Conservation (phyloP, 2,113 vertebrate genomes). For the Rhegmatorhina hoffmannsi region DNA sequence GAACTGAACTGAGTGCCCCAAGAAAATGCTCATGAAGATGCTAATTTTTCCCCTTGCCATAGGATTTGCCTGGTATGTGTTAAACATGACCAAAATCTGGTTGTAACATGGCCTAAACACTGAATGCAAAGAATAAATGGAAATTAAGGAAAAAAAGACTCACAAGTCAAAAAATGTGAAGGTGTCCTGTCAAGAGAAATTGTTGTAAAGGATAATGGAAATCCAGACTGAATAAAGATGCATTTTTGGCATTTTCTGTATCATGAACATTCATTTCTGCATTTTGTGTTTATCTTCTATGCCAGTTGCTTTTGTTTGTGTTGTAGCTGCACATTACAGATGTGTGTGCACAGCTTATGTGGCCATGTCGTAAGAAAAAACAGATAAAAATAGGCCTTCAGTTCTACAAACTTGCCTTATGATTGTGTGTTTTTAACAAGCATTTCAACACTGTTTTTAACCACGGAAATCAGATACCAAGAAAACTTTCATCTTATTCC, state of each 20-base stretch:
- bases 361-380: not conserved
- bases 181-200: not conserved
- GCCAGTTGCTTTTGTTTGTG: rapidly evolving
- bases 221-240: not conserved
- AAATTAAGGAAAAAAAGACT: not conserved
- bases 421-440: not conserved
- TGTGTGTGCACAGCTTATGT: rapidly evolving
- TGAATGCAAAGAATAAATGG: not conserved
- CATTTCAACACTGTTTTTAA: conserved; percentile 57
- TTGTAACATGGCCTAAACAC: not conserved
- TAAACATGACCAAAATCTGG: not conserved
- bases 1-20: not conserved
- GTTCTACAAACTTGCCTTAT: conserved; percentile 10
- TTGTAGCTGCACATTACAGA: rapidly evolving
- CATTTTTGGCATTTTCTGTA: not conserved
- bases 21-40: not conserved
- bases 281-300: not conserved
- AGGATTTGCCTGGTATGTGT: not conserved
- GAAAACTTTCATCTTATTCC: conserved; percentile 66
- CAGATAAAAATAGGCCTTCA: conserved; percentile 15
- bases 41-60: not conserved
- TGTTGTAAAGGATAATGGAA: not conserved
- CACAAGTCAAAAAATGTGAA: not conserved
- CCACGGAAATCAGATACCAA: conserved; percentile 68
- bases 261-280: not conserved